Percentiles rank a stretch among this genome's conserved stretches.
phyloP scores from a whole-genome alignment of 2,113 vertebrate species.

The Pelvicachromis taeniatus region DNA sequence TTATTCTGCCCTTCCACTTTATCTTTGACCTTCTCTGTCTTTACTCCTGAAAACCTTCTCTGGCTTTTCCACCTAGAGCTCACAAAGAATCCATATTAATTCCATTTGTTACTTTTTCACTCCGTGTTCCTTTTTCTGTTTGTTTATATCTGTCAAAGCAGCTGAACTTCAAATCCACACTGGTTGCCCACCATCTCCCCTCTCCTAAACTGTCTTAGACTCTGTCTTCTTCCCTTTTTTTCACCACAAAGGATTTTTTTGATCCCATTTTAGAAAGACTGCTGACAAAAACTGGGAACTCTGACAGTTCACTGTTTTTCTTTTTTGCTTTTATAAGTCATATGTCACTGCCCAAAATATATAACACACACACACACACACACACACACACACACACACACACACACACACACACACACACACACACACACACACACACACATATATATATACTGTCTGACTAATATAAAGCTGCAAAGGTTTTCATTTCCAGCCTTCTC shows the following conservation, averaged over 20 bases:
- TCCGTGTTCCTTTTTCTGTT: background rate
- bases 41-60: background rate
- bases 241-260: background rate
- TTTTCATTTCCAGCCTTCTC: background rate
- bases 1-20: constrained; percentile 14
- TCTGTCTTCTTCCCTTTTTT: background rate
- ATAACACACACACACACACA: no score
- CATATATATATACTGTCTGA: background rate
- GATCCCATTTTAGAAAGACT: background rate
- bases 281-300: background rate
- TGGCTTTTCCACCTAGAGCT: background rate
- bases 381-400: no score
- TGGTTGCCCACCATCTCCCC: background rate
- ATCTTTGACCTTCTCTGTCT: constrained; percentile 33
- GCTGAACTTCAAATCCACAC: background rate
- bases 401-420: no score
- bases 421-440: no score
- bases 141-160: constrained; percentile 4
- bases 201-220: background rate
- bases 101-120: background rate
- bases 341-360: background rate
- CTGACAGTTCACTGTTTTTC: background rate
- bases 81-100: background rate
- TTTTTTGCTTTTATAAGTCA: background rate
- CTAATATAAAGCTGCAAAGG: background rate